Base-by-base conservation (phyloP, 2,797 vertebrate species). In the Arrhamphus sclerolepis region DNA sequence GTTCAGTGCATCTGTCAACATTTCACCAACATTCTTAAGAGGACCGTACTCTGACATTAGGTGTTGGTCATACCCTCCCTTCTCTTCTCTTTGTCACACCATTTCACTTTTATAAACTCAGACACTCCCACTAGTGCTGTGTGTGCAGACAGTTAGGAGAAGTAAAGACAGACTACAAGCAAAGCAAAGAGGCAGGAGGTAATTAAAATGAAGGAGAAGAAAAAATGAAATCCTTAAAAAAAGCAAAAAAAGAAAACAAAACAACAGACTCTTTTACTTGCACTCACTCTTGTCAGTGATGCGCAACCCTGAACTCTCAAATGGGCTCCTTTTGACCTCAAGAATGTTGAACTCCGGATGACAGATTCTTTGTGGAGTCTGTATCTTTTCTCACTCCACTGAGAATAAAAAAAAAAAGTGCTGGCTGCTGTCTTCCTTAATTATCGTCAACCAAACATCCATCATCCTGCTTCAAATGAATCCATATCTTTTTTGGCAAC, bases 261-360 rank as follows among this genome's bases (percentile, higher is more conserved):
- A 39, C 7, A 48, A 10, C 1, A 16, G n/a, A 0, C 14, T 28
- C 16, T 43, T 40, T 31, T 8, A 11, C 22, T 42, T 20, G 1
- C 3, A 10, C 13, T 22, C 9, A 40, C 26, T 5, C 8, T n/a
- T 29, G 46, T 54, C 24, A 24, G 28, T 44, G 7, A 17, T 9
- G 5, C 7, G 26, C 29, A 65, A 40, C 46, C 28, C 20, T 44
- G 21, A 66, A 14, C 54, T 46, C 48, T 50, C 14, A 59, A 10
- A 64, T 28, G 20, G 18, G 31, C 48, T 61, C 39, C 19, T 51
- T 72, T 43, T 64, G 70, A 83, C 82, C 85, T 78, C 75, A 80
- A 68, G 66, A 87, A 83, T 83, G 67, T 79, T 85, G 53, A 88
- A 78, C 79, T 56, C 17, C 1, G 18, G 51, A 50, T 49, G 74